A percentile compares a stretch with the other conserved stretches of the same genome.
Evolutionary conservation across 2,888 invertebrate genomes (phyloP).

Genomic region (Chloroclystis v-ata): DNA sequence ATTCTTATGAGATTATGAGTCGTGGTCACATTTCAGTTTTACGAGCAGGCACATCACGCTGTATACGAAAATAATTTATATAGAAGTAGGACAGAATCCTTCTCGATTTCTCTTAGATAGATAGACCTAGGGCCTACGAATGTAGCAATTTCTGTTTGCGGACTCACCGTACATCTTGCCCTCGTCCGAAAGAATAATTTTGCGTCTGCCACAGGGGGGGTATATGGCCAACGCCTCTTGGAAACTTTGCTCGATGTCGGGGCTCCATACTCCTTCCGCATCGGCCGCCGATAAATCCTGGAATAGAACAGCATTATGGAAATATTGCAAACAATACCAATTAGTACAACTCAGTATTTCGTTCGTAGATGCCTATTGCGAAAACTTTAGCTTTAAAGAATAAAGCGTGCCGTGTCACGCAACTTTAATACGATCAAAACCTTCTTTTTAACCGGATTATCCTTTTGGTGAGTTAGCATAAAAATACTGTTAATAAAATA

Average conservation of each 20-base stretch:
- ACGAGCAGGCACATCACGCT: too few species aligned
- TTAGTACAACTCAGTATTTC: too few species aligned
- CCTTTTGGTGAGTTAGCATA: not conserved
- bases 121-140: not conserved
- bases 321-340: not conserved
- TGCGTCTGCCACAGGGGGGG: conserved; percentile 99
- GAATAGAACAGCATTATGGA: conserved; percentile 20
- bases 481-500: too few species aligned
- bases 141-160: conserved; percentile 39
- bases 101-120: too few species aligned
- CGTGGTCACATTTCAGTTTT: too few species aligned
- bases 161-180: conserved; percentile 99
- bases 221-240: conserved; percentile 99
- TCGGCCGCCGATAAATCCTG: conserved; percentile 97
- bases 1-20: too few species aligned
- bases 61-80: too few species aligned
- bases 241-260: conserved; percentile 99
- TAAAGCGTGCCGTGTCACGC: not conserved
- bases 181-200: conserved; percentile 99
- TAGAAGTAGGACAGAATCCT: too few species aligned
- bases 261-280: conserved; percentile 99
- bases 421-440: not conserved
- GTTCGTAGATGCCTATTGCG: not conserved
- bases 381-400: not conserved
- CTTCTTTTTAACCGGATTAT: not conserved